Percentiles rank a stretch among this genome's conserved stretches.
Conservation (phyloP, 2,888 invertebrate genomes). For the Microctonus brassicae region DNA sequence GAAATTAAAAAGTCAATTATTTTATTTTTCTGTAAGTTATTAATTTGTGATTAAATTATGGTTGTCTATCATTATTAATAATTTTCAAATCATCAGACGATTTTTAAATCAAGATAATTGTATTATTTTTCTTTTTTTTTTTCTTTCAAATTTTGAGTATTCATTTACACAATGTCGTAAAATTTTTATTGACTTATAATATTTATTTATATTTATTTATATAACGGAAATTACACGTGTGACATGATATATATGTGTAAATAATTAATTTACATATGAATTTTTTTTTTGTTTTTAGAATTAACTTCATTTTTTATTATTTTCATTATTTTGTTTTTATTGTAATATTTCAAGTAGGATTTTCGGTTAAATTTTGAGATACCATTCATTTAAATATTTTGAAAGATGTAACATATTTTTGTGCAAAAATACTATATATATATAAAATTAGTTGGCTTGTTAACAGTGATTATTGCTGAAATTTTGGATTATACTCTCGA, state of each 20-base stretch:
- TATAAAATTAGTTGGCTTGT: conserved; percentile 10
- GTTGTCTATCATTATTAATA: no score
- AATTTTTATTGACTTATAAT: no score
- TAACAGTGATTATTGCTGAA: neutral
- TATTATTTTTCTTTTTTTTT: no score
- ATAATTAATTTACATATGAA: no score
- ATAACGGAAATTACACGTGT: no score
- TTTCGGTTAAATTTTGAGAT: conserved; percentile 13
- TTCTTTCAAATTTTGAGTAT: no score
- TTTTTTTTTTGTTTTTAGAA: neutral
- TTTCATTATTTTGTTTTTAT: neutral
- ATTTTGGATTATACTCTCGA: neutral
- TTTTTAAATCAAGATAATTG: neutral
- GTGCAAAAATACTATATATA: conserved; percentile 16
- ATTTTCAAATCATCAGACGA: neutral
- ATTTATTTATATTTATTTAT: no score
- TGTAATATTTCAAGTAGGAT: neutral
- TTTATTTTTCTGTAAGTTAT: neutral
- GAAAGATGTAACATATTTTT: conserved; percentile 26
- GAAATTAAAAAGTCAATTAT: neutral
- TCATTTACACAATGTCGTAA: no score
- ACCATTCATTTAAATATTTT: conserved; percentile 10
- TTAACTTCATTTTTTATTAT: neutral
- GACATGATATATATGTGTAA: conserved; percentile 2
- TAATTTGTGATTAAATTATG: neutral